phyloP scores from a whole-genome alignment of 2,888 invertebrate genomes.

The Eupithecia centaureata region DNA sequence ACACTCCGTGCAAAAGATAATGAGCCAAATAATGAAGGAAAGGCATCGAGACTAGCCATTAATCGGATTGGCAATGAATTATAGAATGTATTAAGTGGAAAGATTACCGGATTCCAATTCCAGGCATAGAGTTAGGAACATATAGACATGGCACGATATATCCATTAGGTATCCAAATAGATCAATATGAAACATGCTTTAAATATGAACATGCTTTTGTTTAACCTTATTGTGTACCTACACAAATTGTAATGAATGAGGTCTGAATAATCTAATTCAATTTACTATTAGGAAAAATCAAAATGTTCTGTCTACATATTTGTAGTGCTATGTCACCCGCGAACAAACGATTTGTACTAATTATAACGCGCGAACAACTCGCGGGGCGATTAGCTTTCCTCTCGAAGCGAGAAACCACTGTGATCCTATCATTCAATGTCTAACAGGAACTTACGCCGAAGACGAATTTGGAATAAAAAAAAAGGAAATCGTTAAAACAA shows the following conservation, averaged over 20 bases:
- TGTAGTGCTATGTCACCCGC: conserved; percentile 55
- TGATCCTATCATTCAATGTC: conserved; percentile 15
- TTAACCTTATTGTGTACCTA: neutral
- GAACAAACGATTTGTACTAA: conserved; percentile 80
- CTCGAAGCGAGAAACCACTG: conserved; percentile 50
- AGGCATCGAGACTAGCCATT: conserved; percentile 55
- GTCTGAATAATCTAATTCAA: neutral
- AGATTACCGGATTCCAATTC: conserved; percentile 75
- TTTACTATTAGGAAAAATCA: conserved; percentile 3
- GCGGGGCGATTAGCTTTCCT: conserved; percentile 77
- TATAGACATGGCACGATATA: conserved; percentile 43
- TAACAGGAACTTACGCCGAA: neutral
- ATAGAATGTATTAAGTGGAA: conserved; percentile 81
- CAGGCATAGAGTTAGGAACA: conserved; percentile 42
- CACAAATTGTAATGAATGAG: neutral
- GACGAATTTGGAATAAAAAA: neutral
- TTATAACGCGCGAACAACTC: conserved; percentile 81
- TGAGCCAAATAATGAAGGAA: conserved; percentile 22
- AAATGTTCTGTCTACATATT: conserved; percentile 52
- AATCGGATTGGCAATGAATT: conserved; percentile 78
- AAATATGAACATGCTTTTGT: neutral
- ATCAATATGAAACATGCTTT: no score
- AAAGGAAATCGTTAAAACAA: neutral
- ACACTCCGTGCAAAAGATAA: conserved; percentile 4
- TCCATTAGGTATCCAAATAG: no score